Base-by-base conservation (phyloP, 2,888 invertebrate genomes). In the Sinodicranocentrus sp. region DNA sequence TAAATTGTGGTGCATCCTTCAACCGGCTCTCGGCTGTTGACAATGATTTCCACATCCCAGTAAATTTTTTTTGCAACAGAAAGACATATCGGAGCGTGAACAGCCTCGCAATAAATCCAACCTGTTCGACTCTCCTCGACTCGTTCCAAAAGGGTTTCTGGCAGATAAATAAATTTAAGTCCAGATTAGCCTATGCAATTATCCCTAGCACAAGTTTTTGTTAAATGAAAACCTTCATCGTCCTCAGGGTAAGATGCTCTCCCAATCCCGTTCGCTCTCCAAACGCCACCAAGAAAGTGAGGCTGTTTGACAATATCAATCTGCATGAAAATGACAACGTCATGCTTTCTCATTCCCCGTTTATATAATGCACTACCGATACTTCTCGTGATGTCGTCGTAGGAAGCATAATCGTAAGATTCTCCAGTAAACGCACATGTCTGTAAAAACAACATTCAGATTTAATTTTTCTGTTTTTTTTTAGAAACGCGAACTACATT, bases 41-140 rank as follows among this genome's bases (percentile, higher is more conserved):
- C 86, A 61, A 88, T 87, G 0, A 88, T 80, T 33, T 87, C 88
- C 3, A 88, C 87, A 26, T 83, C 87, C 88, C 88, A 88, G 25
- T 87, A 87, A n/a, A 87, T 71, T 17, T 85, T 83, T 13, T 65
- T 65, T 0, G 88, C 87, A 0, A 87, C 86, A 1, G 59, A 10
- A 1, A 86, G 26, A 57, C 87, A 87, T 80, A 87, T 80, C 17
- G 84, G 85, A 23, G 85, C 87, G 6, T 78, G 57, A 43, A 61
- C 76, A 6, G 84, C 73, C 17, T 88, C 88, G 63, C 88, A 88
- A n/a, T 85, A 84, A 44, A 88, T 85, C 88, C 88, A 88, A 0
- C 88, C 87, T 0, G 70, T 83, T 8, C 86, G 33, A 17, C 87
- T 86, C 67, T 87, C 87, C 25, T 82, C 63, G 0, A 85, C 85